Percentiles rank a stretch among this genome's conserved stretches.
These are phyloP conservation scores for Melanotaenia boesemani DNA, from an alignment of 2,797 vertebrate species.

Conservation along the genomic window DNA sequence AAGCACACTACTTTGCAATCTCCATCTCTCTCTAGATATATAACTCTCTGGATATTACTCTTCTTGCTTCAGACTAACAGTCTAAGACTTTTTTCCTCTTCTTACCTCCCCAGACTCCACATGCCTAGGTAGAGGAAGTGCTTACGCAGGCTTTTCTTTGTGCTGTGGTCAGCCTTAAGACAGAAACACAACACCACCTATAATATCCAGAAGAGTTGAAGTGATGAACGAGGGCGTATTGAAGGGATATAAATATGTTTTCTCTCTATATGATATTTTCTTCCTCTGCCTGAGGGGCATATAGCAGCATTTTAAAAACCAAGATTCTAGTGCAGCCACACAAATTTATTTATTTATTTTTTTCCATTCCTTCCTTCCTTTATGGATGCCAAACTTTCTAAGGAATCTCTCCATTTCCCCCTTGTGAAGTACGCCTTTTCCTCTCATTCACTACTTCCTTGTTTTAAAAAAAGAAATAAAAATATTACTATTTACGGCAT, in stretches of 20 bases:
- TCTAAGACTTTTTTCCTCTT: slow-evolving; percentile 46
- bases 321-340: neutral
- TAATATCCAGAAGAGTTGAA: slow-evolving; percentile 70
- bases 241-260: slow-evolving; percentile 71
- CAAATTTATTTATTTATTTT: neutral
- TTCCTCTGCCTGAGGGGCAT: slow-evolving; percentile 50
- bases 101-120: slow-evolving; percentile 64
- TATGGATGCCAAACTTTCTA: neutral
- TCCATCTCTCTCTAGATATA: slow-evolving; percentile 63
- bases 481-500: neutral
- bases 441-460: too few relatives aligned
- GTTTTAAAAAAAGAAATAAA: too few relatives aligned
- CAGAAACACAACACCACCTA: slow-evolving; percentile 73
- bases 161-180: slow-evolving; percentile 79
- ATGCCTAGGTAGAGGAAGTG: slow-evolving; percentile 71
- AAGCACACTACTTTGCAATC: slow-evolving; percentile 56
- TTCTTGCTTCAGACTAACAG: slow-evolving; percentile 56
- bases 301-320: slow-evolving; percentile 40
- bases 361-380: neutral
- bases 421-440: neutral
- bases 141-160: slow-evolving; percentile 79
- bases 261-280: slow-evolving; percentile 54
- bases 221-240: slow-evolving; percentile 70
- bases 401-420: neutral
- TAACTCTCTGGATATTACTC: slow-evolving; percentile 66